Evolutionary conservation across 2,797 vertebrate species (phyloP), one percentile per base, ranked within the genome.

Genomic region (Sebastes hopkinsi): DNA sequence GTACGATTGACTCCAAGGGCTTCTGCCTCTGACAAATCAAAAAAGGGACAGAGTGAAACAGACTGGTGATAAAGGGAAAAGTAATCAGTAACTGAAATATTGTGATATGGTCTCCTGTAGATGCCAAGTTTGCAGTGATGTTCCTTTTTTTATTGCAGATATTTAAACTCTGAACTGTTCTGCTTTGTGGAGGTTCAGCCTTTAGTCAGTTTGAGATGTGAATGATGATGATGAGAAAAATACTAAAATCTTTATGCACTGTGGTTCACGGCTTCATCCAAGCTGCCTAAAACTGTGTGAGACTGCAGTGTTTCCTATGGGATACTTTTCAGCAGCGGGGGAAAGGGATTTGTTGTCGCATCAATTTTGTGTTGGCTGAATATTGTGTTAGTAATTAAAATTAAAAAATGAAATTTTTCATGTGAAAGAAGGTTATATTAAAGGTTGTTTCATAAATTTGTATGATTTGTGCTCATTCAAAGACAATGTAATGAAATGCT

Each of bases 1-100:
- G 5, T 14, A 64, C 1, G 3, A 9, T n/a, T 1, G 25, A 46
- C 52, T 88, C 91, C 2, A 7, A 5, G 0, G 73, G 30, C 34
- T 88, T 92, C 70, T 90, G 90, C 67, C 27, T 88, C 92, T 93
- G 80, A 54, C 22, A 80, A 74, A 62, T 58, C 6, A 25, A 75
- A 70, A 70, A 72, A 46, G 34, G 38, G 0, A 67, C 1, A 70
- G 5, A 8, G 11, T 27, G 8, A 64, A 4, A 23, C 4, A 66
- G 8, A 74, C 36, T 50, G 23, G 2, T 42, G 11, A 55, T 20
- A 29, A 0, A 1, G 20, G 20, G 22, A 61, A 54, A 55, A 22
- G 38, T 62, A 9, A 59, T 34, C 16, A 52, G 8, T 46, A 6
- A 59, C 3, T 20, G 38, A 3, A 66, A 16, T 32, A 52, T 4